Evolutionary conservation across 2,797 vertebrate species (phyloP).

Genomic region (Oryzias dopingdopingensis): DNA sequence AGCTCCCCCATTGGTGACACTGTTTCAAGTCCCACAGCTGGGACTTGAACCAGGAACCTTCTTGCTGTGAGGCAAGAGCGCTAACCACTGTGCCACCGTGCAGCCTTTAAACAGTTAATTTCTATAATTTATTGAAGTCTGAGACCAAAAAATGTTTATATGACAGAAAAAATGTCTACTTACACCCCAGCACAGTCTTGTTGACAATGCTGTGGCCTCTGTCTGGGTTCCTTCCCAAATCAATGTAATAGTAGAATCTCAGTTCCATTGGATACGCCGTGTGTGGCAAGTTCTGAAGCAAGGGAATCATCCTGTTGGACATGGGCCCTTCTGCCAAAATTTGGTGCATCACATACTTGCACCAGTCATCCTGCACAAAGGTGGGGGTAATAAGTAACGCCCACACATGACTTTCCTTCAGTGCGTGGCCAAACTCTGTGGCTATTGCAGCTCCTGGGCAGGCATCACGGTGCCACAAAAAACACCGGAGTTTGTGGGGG

Average conservation of each 20-base stretch:
- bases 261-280: conserved; percentile 82
- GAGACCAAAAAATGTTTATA: not conserved
- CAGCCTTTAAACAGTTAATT: not conserved
- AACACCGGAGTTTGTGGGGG: conserved; percentile 79
- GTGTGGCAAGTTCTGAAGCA: conserved; percentile 72
- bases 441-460: conserved; percentile 71
- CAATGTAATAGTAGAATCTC: conserved; percentile 79
- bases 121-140: not conserved
- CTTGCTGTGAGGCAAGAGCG: too few relatives aligned
- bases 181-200: conserved; percentile 77
- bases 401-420: conserved; percentile 82
- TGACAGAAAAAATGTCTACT: conserved; percentile 57
- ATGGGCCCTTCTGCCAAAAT: conserved; percentile 78
- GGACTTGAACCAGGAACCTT: too few relatives aligned
- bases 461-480: conserved; percentile 81
- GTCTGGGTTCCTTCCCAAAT: conserved; percentile 62
- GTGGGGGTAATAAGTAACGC: conserved; percentile 82
- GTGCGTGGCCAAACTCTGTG: conserved; percentile 80
- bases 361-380: conserved; percentile 86
- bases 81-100: too few relatives aligned
- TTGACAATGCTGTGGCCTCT: conserved; percentile 74
- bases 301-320: conserved; percentile 81
- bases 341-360: conserved; percentile 89
- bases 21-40: too few relatives aligned
- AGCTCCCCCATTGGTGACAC: too few relatives aligned